Conservation (phyloP, 2,888 invertebrate genomes). For the Holacanthella duospinosa region DNA sequence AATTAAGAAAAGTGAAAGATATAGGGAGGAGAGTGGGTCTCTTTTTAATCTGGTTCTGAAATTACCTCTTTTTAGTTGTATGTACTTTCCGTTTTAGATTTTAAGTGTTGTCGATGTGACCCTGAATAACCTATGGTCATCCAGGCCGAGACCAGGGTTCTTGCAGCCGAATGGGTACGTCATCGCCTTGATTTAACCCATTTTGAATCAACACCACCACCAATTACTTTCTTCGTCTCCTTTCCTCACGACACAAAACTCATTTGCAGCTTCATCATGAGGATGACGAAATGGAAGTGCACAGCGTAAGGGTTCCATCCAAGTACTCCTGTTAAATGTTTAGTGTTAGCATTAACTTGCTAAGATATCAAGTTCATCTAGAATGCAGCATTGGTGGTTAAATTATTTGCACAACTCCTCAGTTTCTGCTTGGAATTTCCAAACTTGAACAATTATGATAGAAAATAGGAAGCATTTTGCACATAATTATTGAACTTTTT, state of each 20-base stretch:
- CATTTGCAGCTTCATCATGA: neutral
- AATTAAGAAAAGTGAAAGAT: neutral
- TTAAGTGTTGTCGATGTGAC: neutral
- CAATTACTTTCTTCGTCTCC: neutral
- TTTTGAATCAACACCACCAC: neutral
- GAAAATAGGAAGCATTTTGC: too few species aligned
- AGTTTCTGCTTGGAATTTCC: too few species aligned
- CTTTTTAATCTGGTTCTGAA: too few species aligned
- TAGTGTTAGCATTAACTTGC: too few species aligned
- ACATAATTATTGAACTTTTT: constrained; percentile 12
- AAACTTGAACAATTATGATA: too few species aligned
- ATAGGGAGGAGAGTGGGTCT: neutral
- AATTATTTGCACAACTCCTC: too few species aligned
- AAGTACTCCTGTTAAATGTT: too few species aligned
- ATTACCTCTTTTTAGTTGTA: too few species aligned
- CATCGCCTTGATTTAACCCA: neutral
- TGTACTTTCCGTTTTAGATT: neutral
- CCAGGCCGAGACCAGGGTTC: neutral
- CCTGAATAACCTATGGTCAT: neutral
- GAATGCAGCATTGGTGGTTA: too few species aligned
- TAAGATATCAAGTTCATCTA: too few species aligned
- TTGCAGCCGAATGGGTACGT: neutral
- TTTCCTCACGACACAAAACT: neutral
- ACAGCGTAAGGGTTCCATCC: constrained; percentile 1
- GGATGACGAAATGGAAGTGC: neutral